Evolutionary conservation across 1,140 invertebrate species (phyloP).

Genomic region (Planococcus citri): DNA sequence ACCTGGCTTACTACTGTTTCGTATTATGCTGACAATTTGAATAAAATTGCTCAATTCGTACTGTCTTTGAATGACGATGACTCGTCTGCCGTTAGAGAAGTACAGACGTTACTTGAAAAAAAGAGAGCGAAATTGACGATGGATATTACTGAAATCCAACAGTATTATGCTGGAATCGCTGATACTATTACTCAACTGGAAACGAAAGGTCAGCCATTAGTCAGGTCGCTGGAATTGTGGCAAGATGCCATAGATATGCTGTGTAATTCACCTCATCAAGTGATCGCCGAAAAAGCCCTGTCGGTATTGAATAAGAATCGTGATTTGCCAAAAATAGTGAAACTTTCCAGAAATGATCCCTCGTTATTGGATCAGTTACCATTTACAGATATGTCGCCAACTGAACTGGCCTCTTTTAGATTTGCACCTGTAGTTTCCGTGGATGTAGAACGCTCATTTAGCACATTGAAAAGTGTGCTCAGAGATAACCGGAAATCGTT

Average conservation of each 20-base stretch:
- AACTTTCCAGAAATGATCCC: no score
- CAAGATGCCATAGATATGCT: not conserved
- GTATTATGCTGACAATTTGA: slow-evolving; percentile 14
- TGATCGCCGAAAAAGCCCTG: not conserved
- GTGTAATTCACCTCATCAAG: not conserved
- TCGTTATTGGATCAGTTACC: not conserved
- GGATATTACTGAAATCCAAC: not conserved
- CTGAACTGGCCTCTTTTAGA: slow-evolving; percentile 7
- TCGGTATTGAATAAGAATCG: slow-evolving; percentile 6
- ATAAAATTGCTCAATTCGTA: not conserved
- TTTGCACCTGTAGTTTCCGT: not conserved
- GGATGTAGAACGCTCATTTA: slow-evolving; percentile 13
- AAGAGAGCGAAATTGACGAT: not conserved
- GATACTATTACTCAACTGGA: not conserved
- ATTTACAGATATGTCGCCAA: slow-evolving; percentile 9
- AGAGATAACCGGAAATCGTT: not conserved
- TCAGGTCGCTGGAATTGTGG: not conserved
- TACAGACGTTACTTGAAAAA: not conserved
- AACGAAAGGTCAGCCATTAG: not conserved
- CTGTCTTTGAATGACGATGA: not conserved
- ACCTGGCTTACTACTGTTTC: slow-evolving; percentile 18
- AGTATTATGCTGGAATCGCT: not conserved
- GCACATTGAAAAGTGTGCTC: not conserved
- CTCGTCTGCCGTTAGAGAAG: not conserved
- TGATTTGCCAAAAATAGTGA: not conserved